phyloP scores from a whole-genome alignment of 37 sponge, comb jelly and placozoan genomes.

The Tethya wilhelma region DNA sequence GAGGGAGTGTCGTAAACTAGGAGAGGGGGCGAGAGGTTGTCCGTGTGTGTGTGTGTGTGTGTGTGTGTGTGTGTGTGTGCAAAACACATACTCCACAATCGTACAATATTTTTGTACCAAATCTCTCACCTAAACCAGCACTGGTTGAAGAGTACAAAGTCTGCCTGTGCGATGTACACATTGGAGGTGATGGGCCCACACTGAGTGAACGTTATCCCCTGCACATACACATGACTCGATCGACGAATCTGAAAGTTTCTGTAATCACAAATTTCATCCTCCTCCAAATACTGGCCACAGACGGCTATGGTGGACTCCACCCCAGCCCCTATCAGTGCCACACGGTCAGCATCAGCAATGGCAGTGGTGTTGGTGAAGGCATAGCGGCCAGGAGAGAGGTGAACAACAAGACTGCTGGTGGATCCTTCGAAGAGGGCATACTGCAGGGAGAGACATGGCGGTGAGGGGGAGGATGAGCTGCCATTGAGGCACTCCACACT shows the following conservation, averaged over 20 bases:
- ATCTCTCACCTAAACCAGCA: constrained; percentile 52
- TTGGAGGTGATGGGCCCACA: constrained; percentile 49
- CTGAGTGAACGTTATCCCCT: constrained; percentile 54
- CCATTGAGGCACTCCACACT: constrained; percentile 11
- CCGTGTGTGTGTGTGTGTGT: constrained; percentile 17
- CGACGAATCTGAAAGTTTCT: constrained; percentile 37
- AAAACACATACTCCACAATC: background rate
- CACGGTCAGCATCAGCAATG: background rate
- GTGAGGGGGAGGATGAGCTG: background rate
- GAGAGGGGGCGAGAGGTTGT: constrained; percentile 42
- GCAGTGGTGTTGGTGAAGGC: background rate
- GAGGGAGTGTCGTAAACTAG: constrained; percentile 21
- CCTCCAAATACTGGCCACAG: constrained; percentile 20
- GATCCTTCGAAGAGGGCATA: background rate
- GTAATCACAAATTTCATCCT: background rate
- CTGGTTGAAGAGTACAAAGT: constrained; percentile 31
- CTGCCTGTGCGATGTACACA: constrained; percentile 20
- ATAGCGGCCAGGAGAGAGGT: background rate
- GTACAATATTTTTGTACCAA: no score
- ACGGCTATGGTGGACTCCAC: background rate
- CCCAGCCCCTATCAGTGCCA: constrained; percentile 44
- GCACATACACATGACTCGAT: constrained; percentile 31
- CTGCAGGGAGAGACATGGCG: constrained; percentile 11
- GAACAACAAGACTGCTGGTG: background rate
- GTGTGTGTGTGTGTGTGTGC: no score